These are phyloP conservation scores for Sylvicola cinctus DNA, from an alignment of 2,888 invertebrate genomes.

Conservation along the genomic window DNA sequence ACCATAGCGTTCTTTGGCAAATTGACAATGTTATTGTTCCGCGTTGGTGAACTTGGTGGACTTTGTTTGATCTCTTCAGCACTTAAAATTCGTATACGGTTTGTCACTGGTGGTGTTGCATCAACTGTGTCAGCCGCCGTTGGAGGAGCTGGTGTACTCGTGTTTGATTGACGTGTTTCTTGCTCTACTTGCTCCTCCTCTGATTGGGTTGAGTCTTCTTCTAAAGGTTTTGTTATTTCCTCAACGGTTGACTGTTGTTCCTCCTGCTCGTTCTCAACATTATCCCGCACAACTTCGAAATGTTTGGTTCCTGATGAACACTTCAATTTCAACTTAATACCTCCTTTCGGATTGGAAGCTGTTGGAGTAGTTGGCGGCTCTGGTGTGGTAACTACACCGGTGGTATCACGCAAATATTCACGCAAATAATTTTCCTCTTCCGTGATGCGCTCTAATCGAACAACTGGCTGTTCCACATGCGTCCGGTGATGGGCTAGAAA, in stretches of 20 bases:
- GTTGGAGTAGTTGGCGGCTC: too few species aligned
- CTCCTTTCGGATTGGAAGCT: slow-evolving; percentile 2
- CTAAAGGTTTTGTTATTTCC: too few species aligned
- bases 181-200: too few species aligned
- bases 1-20: slow-evolving; percentile 7
- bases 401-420: slow-evolving; percentile 6
- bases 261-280: slow-evolving; percentile 4
- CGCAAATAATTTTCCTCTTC: slow-evolving; percentile 9
- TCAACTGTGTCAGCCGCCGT: not conserved
- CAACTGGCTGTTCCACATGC: slow-evolving; percentile 10
- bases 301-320: slow-evolving; percentile 10
- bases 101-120: slow-evolving; percentile 4
- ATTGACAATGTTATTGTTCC: not conserved
- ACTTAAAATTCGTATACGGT: slow-evolving; percentile 7
- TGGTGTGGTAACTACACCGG: slow-evolving; percentile 1
- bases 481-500: slow-evolving; percentile 8
- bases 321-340: slow-evolving; percentile 12
- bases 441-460: slow-evolving; percentile 9
- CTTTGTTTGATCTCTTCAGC: slow-evolving; percentile 11
- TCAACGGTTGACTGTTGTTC: not conserved
- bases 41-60: slow-evolving; percentile 5
- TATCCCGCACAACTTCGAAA: slow-evolving; percentile 10
- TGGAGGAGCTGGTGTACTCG: not conserved
- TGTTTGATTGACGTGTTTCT: not conserved
- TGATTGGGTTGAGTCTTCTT: too few species aligned